These are phyloP conservation scores for Heliothis subflexa DNA, from an alignment of 1,140 invertebrate genomes.

Conservation along the genomic window DNA sequence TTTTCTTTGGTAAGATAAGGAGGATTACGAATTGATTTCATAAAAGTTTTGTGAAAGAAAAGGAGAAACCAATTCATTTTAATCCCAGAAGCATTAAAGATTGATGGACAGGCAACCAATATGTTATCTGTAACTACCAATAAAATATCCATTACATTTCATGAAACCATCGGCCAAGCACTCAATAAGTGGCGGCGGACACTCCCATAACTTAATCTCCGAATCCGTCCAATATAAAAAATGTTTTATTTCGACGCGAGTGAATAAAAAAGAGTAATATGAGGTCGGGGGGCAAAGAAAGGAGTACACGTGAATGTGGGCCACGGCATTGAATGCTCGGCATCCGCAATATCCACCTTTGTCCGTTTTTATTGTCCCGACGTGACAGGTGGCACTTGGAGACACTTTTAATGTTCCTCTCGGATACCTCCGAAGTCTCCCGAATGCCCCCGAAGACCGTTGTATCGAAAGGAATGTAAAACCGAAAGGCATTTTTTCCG, in stretches of 20 bases:
- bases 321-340: conserved; percentile 6
- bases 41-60: too few relatives aligned
- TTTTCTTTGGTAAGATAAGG: not conserved
- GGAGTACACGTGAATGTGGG: conserved; percentile 29
- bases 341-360: conserved; percentile 38
- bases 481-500: not conserved
- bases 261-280: conserved; percentile 31
- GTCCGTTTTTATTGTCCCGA: conserved; percentile 31
- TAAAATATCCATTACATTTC: conserved; percentile 1
- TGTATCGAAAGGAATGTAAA: conserved; percentile 2
- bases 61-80: too few relatives aligned
- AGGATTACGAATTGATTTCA: too few relatives aligned
- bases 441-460: not conserved
- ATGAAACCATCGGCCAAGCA: not conserved
- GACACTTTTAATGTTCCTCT: conserved; percentile 34
- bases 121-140: not conserved
- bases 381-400: conserved; percentile 14
- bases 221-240: conserved; percentile 6
- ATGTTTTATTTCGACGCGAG: conserved; percentile 30
- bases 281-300: conserved; percentile 18
- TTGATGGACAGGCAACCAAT: too few relatives aligned
- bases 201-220: not conserved
- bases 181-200: not conserved
- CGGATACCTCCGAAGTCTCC: not conserved
- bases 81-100: too few relatives aligned